Conservation (phyloP, 37 sponge, comb jelly and placozoan species). For the Haliclona indistincta region DNA sequence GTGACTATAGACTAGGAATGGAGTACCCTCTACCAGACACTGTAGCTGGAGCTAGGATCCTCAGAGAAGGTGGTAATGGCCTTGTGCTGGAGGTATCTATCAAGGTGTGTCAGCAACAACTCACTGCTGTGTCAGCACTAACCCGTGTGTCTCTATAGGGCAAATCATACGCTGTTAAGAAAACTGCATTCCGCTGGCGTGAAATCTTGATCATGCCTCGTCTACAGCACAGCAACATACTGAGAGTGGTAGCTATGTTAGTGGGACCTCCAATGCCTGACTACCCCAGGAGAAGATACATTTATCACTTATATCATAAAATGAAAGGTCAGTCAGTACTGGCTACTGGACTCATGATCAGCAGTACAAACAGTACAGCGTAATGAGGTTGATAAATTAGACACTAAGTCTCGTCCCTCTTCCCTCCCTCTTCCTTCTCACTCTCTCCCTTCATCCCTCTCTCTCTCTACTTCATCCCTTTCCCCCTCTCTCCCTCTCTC, state of each 20-base stretch:
- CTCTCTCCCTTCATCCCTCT: too few relatives aligned
- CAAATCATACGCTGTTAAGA: background rate
- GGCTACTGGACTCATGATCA: too few relatives aligned
- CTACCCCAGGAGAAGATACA: background rate
- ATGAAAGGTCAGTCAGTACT: slow-evolving; percentile 1
- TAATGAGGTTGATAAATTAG: too few relatives aligned
- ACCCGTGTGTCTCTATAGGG: background rate
- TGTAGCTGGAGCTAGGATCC: too few relatives aligned
- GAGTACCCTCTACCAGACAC: too few relatives aligned
- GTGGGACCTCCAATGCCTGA: background rate
- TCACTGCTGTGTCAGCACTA: background rate
- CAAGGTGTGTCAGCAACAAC: background rate
- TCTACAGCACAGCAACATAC: background rate
- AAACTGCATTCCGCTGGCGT: background rate
- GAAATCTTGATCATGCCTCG: slow-evolving; percentile 4
- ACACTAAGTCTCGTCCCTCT: too few relatives aligned
- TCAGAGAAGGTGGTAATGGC: slow-evolving; percentile 10
- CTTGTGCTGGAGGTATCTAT: background rate
- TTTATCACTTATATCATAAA: background rate
- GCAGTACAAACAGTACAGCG: too few relatives aligned
- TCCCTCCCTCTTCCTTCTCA: too few relatives aligned
- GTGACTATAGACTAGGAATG: too few relatives aligned
- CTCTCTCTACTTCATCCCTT: too few relatives aligned
- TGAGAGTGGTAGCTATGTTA: background rate
- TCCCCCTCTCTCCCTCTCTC: background rate